Base-by-base conservation (phyloP, 2,113 vertebrate genomes). In the Epinephelus lanceolatus region DNA sequence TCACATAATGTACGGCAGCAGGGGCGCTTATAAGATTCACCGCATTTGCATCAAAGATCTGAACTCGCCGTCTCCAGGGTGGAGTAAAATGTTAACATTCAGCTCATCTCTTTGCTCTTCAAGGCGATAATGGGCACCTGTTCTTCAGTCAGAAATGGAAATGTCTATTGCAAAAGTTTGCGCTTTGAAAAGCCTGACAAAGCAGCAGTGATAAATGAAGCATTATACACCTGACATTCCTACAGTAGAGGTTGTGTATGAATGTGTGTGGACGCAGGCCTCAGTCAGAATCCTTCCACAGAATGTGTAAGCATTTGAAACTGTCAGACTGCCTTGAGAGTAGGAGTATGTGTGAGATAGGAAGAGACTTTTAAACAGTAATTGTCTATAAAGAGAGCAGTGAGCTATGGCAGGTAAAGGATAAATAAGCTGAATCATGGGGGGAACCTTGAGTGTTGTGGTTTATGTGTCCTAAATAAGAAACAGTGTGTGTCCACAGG, bases 11-110 rank as follows among this genome's bases (percentile, higher is more conserved):
- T 52, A 68, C 30, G 21, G 57, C 52, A 75, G 56, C 73, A 49
- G 37, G 27, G 42, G 27, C n/a, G 47, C 65, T 67, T 42, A 52
- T 71, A 75, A 80, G 30, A 70, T 71, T 78, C 12, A 3, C 53
- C 3, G 12, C 79, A 60, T 88, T 88, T 85, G 78, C 84, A 84
- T 91, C 86, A 78, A 76, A 82, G 82, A 81, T 53, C 75, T 66
- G 65, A 81, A 80, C 71, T 19, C 8, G 0, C 45, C 23, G 14
- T 88, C 89, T 90, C 86, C 3, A 0, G 79, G 80, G 79, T 40
- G 75, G 21, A 70, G 75, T 69, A 15, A 59, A 18, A 15, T n/a
- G 33, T 91, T 87, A 76, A 78, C 63, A 83, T 91, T 88, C 84
- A 56, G 76, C 79, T 86, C 79, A 8, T 73, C 42, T 71, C 70